Percentiles rank a stretch among this genome's conserved stretches.
Evolutionary conservation across 1,140 invertebrate genomes (phyloP).

Genomic region (Atta colombica): DNA sequence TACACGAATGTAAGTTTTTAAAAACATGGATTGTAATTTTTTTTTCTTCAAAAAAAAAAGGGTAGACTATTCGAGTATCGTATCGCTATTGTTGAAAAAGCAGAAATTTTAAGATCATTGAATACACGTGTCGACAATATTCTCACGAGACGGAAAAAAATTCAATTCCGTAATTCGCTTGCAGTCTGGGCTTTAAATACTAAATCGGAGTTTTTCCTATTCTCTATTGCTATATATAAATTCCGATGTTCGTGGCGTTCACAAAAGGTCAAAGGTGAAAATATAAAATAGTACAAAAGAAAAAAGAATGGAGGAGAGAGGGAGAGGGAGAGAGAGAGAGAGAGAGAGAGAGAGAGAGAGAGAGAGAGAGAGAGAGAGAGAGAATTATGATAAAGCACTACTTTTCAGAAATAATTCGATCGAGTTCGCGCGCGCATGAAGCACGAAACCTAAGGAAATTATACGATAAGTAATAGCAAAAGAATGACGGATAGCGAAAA

Average conservation of each 20-base stretch:
- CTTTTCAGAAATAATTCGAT: constrained; percentile 67
- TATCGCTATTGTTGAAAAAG: not conserved
- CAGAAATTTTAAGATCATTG: not conserved
- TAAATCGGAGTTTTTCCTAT: constrained; percentile 9
- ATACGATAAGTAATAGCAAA: constrained; percentile 52
- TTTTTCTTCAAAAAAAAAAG: not conserved
- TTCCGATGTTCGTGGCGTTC: constrained; percentile 26
- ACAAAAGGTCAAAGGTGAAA: constrained; percentile 76
- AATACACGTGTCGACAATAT: constrained; percentile 8
- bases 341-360: not conserved
- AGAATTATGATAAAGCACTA: constrained; percentile 58
- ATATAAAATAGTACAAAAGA: constrained; percentile 64
- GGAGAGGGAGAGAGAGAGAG: not conserved
- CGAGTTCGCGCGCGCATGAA: constrained; percentile 37
- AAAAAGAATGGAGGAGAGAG: not conserved
- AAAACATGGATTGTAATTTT: not conserved
- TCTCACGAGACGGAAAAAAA: constrained; percentile 37
- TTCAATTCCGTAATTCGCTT: constrained; percentile 26
- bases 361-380: not conserved
- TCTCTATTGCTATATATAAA: constrained; percentile 38
- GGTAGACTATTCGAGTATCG: not conserved
- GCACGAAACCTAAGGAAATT: constrained; percentile 37
- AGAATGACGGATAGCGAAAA: constrained; percentile 34
- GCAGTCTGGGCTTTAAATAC: constrained; percentile 63
- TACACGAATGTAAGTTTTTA: not conserved